Conservation (phyloP, 2,797 vertebrate genomes). For the Argyrosomus regius region DNA sequence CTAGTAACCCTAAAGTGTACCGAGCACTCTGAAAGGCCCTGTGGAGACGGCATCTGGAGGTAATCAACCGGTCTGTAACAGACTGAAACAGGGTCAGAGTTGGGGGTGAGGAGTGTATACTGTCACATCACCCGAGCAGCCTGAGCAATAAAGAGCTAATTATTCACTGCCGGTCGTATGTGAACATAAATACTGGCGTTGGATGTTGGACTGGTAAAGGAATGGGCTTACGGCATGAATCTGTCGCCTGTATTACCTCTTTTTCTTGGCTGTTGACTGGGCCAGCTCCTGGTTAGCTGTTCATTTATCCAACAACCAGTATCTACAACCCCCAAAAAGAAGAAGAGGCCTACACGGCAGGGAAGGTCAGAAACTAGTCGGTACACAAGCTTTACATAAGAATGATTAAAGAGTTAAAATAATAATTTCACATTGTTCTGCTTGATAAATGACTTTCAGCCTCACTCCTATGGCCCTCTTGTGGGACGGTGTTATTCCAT, state of each 20-base stretch:
- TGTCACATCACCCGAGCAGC: conserved; percentile 9
- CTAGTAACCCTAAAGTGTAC: conserved; percentile 26
- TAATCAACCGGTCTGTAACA: conserved; percentile 54
- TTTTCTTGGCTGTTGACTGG: neutral
- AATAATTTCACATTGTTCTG: conserved; percentile 29
- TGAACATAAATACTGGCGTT: neutral
- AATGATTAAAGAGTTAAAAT: conserved; percentile 25
- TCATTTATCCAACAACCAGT: neutral
- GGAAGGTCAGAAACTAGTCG: conserved; percentile 30
- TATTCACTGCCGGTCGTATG: neutral
- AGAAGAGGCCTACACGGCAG: conserved; percentile 19
- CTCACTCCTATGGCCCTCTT: neutral
- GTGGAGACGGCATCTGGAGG: conserved; percentile 73
- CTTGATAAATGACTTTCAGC: conserved; percentile 39
- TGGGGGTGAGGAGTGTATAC: conserved; percentile 7
- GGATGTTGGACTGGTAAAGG: neutral
- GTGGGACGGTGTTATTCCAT: conserved; percentile 14
- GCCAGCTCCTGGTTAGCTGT: neutral
- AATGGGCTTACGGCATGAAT: neutral
- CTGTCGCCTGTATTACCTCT: neutral
- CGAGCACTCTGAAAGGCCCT: conserved; percentile 38
- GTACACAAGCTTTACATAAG: conserved; percentile 21
- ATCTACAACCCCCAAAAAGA: neutral
- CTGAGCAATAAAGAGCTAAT: neutral
- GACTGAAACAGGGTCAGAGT: conserved; percentile 55